Evolutionary conservation across 2,888 invertebrate species (phyloP), one percentile per base, ranked within the genome.

Genomic region (Hirtodrosophila trivittata): DNA sequence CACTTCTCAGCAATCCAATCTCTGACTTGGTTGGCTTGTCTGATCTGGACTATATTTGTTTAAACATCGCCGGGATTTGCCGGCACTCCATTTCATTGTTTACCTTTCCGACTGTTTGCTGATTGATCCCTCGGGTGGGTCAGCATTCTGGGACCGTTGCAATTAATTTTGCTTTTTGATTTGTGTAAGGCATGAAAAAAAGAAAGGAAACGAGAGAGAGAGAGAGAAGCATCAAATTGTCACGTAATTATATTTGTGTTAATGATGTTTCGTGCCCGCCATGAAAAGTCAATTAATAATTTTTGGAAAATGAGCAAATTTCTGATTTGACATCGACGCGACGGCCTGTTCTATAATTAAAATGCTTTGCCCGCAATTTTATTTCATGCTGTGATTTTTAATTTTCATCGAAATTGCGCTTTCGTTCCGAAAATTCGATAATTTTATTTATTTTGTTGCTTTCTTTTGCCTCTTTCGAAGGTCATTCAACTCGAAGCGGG

Each of bases 171-270:
- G 43, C 42, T 60, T 73, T 66, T 66, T 60, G 77, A 66, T 75
- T 81, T 72, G 62, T 60, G 63, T 58, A 37, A 21, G 55, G 47
- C 56, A 25, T 6, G 4, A 25, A 25, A 25, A 25, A 25, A 25
- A 25, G 6, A 25, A 25, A 25, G 6, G 25, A 25, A 28, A 28
- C n/a, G 21, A 9, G 38, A 28, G 52, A 54, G 45, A 51, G 42
- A 62, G 18, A 60, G 41, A 43, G 54, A 62, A 75, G 64, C 72
- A 77, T 84, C 85, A 85, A 88, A 86, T 88, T 87, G 87, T 86
- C 87, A 87, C 86, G 86, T 87, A 86, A 87, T 88, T 85, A 85
- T 86, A 81, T 84, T 84, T 86, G 74, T 70, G 68, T 69, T 75
- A 86, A 84, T 86, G 78, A 86, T 77, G 81, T 81, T 71, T 68